Evolutionary conservation across 2,113 vertebrate species (phyloP).

Genomic region (Odontophorus gujanensis): DNA sequence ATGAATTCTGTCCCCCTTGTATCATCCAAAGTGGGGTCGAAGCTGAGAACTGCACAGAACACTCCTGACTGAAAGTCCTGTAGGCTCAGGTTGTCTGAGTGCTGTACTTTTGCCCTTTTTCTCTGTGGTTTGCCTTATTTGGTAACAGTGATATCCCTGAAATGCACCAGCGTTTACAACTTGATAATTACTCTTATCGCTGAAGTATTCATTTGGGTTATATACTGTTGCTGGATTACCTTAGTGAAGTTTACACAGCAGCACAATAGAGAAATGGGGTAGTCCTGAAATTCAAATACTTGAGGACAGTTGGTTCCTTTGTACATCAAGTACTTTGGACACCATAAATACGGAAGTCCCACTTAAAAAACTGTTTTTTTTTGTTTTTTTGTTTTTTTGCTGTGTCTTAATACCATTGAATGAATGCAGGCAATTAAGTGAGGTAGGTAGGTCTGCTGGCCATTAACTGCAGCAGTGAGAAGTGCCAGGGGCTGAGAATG

Average conservation of each 20-base stretch:
- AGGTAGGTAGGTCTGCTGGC: not conserved
- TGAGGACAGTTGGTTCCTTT: not conserved
- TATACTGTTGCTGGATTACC: not conserved
- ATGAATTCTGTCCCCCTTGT: not conserved
- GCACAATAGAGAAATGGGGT: rapidly evolving
- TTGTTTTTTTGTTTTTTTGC: not conserved
- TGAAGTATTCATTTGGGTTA: not conserved
- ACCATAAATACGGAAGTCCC: not conserved
- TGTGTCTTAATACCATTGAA: not conserved
- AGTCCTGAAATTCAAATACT: rapidly evolving
- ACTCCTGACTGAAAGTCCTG: not conserved
- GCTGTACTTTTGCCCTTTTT: slow-evolving; percentile 3
- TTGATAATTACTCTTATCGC: not conserved
- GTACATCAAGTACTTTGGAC: not conserved
- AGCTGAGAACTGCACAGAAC: not conserved
- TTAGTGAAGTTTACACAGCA: not conserved
- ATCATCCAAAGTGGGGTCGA: not conserved
- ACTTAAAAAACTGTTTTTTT: not conserved
- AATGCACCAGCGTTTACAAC: slow-evolving; percentile 26
- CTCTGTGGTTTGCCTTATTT: not conserved
- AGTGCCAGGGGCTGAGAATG: not conserved
- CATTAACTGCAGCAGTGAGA: rapidly evolving
- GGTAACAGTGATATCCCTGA: not conserved
- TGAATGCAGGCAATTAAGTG: not conserved
- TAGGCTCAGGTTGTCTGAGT: rapidly evolving